Conservation (phyloP, 1,140 invertebrate species). For the Cephus cinctus region DNA sequence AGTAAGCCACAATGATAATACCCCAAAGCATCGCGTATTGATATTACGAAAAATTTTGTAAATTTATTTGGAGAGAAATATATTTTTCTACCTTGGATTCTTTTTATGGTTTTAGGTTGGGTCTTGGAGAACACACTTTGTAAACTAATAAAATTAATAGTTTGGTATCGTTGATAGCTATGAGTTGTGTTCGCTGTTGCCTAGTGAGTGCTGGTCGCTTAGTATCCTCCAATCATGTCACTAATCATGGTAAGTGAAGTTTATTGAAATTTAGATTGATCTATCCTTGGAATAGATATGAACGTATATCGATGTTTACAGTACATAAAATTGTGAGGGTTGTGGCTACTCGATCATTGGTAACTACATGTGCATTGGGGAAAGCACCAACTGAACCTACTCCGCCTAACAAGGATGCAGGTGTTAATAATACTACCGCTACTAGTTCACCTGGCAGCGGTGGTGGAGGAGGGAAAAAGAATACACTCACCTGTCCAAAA, state of each 20-base stretch:
- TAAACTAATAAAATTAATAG: no score
- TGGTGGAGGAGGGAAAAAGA: conserved; percentile 60
- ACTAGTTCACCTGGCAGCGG: conserved; percentile 30
- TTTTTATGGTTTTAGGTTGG: no score
- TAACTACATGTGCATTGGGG: conserved; percentile 30
- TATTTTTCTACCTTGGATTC: no score
- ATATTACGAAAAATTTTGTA: no score
- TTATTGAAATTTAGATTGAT: conserved; percentile 5
- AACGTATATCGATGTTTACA: conserved; percentile 20
- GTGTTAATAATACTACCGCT: conserved; percentile 15
- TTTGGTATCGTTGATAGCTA: no score
- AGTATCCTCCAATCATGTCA: conserved; percentile 46
- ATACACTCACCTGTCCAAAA: conserved; percentile 83
- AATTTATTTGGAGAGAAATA: no score
- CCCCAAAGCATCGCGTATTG: no score
- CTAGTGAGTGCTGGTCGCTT: conserved; percentile 47
- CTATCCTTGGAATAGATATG: conserved; percentile 12
- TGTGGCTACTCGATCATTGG: conserved; percentile 39
- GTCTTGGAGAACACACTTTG: no score
- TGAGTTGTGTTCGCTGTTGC: conserved; percentile 53
- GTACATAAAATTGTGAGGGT: conserved; percentile 51
- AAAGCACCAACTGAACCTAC: conserved; percentile 48
- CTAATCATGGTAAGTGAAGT: conserved; percentile 49
- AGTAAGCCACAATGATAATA: no score
- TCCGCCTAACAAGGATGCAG: conserved; percentile 42